Base-by-base conservation (phyloP, 2,888 invertebrate genomes). In the Ormyrus thymus region DNA sequence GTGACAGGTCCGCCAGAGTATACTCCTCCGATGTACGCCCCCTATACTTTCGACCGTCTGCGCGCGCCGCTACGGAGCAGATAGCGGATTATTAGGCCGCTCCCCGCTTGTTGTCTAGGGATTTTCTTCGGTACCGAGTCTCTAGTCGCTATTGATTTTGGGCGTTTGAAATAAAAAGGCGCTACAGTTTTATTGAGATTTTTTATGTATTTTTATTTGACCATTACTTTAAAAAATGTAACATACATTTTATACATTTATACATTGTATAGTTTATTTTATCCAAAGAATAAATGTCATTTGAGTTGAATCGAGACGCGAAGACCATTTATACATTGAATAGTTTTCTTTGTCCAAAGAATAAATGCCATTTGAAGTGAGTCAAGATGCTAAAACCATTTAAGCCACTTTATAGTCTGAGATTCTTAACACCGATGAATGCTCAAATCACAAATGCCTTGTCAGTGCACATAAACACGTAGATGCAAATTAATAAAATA, bases 221-320 rank as follows among this genome's bases (percentile, higher is more conserved):
- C 55, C 71, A 68, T 72, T 69, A 61, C 51, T 76, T 78, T 81
- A 72, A n/a, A 81, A 81, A 81, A 79, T 81, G 73, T 74, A 79
- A 79, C 81, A 66, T 73, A 76, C 75, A 78, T 79, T 73, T 81
- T 79, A 79, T 79, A 81, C 79, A 81, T 79, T 81, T 81, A 79
- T 79, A 81, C 76, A 79, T 29, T 53, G 71, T 76, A 76, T 69
- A 69, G 48, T 70, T 66, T 68, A 48, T 71, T 66, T 46, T 66
- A 59, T 29, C 29, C 43, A 76, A 79, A 76, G 61, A 70, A 81
- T 73, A 66, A 78, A 81, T 80, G 66, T 56, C 43, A 29, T 75
- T 70, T 66, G 50, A 73, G 50, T 69, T 48, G 13, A 70, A 65
- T 64, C 15, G 45, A 66, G 68, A 74, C n/a, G 53, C 61, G 10